Evolutionary conservation across 2,797 vertebrate species (phyloP), one percentile per base, ranked within the genome.

Genomic region (Adelosebastes latens): DNA sequence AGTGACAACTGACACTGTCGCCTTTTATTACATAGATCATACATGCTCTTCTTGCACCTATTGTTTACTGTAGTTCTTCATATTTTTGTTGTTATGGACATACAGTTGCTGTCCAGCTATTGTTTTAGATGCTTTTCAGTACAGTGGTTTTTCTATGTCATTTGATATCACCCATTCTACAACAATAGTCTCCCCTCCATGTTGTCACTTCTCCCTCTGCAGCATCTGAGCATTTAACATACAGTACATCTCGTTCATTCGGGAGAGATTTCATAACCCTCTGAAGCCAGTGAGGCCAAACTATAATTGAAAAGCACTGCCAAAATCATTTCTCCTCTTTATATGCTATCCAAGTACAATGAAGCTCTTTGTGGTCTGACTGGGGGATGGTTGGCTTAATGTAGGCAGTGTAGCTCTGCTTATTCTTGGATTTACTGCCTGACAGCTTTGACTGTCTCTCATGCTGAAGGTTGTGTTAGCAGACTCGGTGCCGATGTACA

Each of bases 361-460:
- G 88, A 87, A 81, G 13, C 24, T 80, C 89, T 92, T 88, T 94
- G 92, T 91, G 91, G 82, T 88, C 75, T 75, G 87, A 84, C 74
- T 90, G 87, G 84, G 87, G 87, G 87, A 83, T 85, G 88, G 86
- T 88, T 85, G 67, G 75, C 64, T 82, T 91, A 88, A 93, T 92
- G 85, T 85, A 20, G 52, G 27, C 76, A 31, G 76, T 84, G 83
- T 85, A 87, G 72, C 80, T 68, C 77, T 85, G 68, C 77, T 80
- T 82, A 81, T 83, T 86, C 72, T 46, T 79, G 77, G 87, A 87
- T 89, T 90, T 84, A 87, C 36, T 62, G 59, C 25, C 82, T 88
- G 86, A 88, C 88, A 77, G 77, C 74, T 85, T 71, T 32, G 31
- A 84, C n/a, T 53, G 4, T 49, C 66, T 82, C 77, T 80, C 20